phyloP scores from a whole-genome alignment of 2,797 vertebrate genomes.

The Mallotus villosus region DNA sequence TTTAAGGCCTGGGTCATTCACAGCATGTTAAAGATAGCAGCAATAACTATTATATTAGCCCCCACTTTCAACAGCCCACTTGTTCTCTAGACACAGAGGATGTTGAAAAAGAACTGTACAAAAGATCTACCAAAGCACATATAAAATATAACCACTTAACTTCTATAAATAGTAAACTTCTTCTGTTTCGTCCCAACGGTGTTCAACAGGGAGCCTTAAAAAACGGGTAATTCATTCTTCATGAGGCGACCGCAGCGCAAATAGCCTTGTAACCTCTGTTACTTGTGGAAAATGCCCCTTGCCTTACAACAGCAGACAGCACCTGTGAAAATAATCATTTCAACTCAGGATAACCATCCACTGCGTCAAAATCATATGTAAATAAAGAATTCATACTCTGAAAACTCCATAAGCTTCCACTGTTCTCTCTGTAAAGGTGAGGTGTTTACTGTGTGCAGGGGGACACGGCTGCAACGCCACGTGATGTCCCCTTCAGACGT shows the following conservation, averaged over 20 bases:
- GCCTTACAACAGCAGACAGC: not conserved
- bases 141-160: slow-evolving; percentile 76
- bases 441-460: not conserved
- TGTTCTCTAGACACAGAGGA: slow-evolving; percentile 66
- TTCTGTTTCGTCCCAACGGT: slow-evolving; percentile 48
- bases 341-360: not conserved
- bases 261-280: slow-evolving; percentile 34
- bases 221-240: slow-evolving; percentile 75
- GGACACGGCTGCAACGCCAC: not conserved
- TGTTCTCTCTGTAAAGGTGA: not conserved
- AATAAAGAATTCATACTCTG: too few relatives aligned
- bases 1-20: slow-evolving; percentile 71
- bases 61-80: slow-evolving; percentile 67
- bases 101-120: slow-evolving; percentile 67
- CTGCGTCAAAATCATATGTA: too few relatives aligned
- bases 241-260: slow-evolving; percentile 68
- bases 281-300: not conserved
- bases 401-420: not conserved
- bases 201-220: slow-evolving; percentile 65
- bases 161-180: slow-evolving; percentile 73
- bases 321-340: not conserved
- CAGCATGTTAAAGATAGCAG: slow-evolving; percentile 75
- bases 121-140: slow-evolving; percentile 69
- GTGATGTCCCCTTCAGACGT: not conserved
- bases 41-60: slow-evolving; percentile 77